Percentiles rank a stretch among this genome's conserved stretches.
Conservation (phyloP, 35 echinoderm and acorn worm species). For the Lytechinus variegatus region DNA sequence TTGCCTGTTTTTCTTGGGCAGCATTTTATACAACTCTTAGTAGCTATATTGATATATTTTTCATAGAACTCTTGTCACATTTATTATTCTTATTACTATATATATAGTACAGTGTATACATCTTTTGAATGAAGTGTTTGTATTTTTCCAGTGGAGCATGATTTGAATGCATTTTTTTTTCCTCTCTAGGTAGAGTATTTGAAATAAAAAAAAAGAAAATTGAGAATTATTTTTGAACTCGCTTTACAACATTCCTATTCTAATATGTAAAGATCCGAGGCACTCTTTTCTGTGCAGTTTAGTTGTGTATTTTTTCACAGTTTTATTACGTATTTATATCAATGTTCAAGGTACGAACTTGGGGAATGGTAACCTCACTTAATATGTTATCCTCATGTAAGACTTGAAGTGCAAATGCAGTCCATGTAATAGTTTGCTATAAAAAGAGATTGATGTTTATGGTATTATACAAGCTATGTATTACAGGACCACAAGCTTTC, state of each 20-base stretch:
- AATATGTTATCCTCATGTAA: neutral
- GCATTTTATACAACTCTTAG: constrained; percentile 55
- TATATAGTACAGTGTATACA: constrained; percentile 51
- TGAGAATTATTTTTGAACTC: constrained; percentile 50
- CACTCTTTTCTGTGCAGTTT: constrained; percentile 52
- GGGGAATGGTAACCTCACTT: constrained; percentile 7
- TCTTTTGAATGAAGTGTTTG: constrained; percentile 52
- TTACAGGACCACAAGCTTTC: neutral
- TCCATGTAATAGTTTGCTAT: neutral
- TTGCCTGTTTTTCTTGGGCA: constrained; percentile 45
- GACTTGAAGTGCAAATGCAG: constrained; percentile 10
- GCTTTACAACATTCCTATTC: constrained; percentile 54
- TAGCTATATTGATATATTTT: constrained; percentile 39
- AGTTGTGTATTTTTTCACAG: constrained; percentile 53
- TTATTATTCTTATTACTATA: constrained; percentile 48
- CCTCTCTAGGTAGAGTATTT: neutral
- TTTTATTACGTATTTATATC: constrained; percentile 42
- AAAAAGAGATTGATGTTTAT: neutral
- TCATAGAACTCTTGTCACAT: constrained; percentile 39
- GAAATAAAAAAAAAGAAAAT: constrained; percentile 39
- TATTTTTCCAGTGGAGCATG: constrained; percentile 51
- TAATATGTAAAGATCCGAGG: constrained; percentile 39
- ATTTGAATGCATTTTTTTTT: constrained; percentile 17
- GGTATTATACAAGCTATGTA: neutral
- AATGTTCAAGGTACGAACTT: constrained; percentile 27